Evolutionary conservation across 2,888 invertebrate species (phyloP).

Genomic region (Gari tellinella): DNA sequence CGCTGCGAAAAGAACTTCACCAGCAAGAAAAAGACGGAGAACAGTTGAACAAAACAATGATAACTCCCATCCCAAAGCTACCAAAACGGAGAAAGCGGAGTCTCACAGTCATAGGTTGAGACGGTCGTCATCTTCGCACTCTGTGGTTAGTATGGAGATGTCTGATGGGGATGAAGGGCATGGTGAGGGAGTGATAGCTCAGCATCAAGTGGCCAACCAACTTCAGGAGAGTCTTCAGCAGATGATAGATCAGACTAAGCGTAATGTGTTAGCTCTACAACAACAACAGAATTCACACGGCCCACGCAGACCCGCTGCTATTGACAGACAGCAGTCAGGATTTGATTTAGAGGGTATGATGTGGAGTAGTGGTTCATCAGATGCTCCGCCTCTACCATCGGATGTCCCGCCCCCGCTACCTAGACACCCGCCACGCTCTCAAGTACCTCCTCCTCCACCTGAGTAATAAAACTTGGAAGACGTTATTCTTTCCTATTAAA

Average conservation of each 20-base stretch:
- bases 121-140: conserved; percentile 62
- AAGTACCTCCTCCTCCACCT: conserved; percentile 59
- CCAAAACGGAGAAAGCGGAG: conserved; percentile 41
- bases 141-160: conserved; percentile 68
- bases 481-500: too few relatives aligned
- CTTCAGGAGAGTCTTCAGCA: conserved; percentile 37
- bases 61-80: conserved; percentile 56
- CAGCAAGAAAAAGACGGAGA: conserved; percentile 59
- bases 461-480: too few relatives aligned
- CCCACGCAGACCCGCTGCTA: background rate
- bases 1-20: background rate
- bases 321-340: conserved; percentile 56
- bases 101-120: conserved; percentile 40
- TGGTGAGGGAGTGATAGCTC: conserved; percentile 18
- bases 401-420: conserved; percentile 51
- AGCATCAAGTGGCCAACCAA: conserved; percentile 32
- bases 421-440: conserved; percentile 57
- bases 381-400: conserved; percentile 19
- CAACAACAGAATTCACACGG: conserved; percentile 2
- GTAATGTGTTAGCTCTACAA: conserved; percentile 9
- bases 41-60: conserved; percentile 47
- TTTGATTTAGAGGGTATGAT: conserved; percentile 61
- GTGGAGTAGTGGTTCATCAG: conserved; percentile 35
- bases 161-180: conserved; percentile 57
- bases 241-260: conserved; percentile 22